Evolutionary conservation across 2,888 invertebrate species (phyloP).

Genomic region (Chrysodeixis includens): DNA sequence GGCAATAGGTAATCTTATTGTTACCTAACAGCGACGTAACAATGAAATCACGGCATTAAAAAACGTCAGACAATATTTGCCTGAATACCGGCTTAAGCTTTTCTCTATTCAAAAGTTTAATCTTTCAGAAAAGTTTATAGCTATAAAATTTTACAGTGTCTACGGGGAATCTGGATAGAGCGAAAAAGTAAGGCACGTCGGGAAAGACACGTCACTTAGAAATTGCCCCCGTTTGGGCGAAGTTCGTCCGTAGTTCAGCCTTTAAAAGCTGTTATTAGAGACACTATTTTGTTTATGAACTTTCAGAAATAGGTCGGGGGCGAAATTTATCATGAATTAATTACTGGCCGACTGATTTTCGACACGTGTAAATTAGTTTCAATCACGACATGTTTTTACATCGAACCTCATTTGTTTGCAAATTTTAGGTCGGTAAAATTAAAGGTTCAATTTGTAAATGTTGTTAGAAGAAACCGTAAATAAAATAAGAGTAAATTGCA

Average conservation of each 20-base stretch:
- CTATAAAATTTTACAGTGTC: conserved; percentile 58
- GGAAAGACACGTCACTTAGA: conserved; percentile 41
- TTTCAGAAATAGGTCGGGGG: not conserved
- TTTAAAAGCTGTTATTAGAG: conserved; percentile 15
- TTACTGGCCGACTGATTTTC: not conserved
- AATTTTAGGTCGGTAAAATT: no score
- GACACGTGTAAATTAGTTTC: conserved; percentile 4
- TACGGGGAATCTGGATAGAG: conserved; percentile 41
- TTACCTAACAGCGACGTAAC: conserved; percentile 16
- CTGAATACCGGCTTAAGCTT: conserved; percentile 42
- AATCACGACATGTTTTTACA: conserved; percentile 3
- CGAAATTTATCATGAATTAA: not conserved
- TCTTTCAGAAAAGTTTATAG: conserved; percentile 55
- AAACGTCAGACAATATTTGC: conserved; percentile 28
- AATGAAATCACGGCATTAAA: conserved; percentile 23
- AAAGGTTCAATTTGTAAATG: no score
- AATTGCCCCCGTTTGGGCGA: conserved; percentile 37
- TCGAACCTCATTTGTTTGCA: not conserved
- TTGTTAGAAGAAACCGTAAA: no score
- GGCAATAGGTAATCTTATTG: conserved; percentile 17
- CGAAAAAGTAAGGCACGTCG: conserved; percentile 53
- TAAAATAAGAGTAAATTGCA: not conserved
- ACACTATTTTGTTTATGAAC: conserved; percentile 6
- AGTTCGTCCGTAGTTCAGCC: conserved; percentile 35
- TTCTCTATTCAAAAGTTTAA: conserved; percentile 51